Percentiles rank a stretch among this genome's conserved stretches.
These are phyloP conservation scores for Danionella cerebrum DNA, from an alignment of 2,113 vertebrate genomes.

Conservation along the genomic window DNA sequence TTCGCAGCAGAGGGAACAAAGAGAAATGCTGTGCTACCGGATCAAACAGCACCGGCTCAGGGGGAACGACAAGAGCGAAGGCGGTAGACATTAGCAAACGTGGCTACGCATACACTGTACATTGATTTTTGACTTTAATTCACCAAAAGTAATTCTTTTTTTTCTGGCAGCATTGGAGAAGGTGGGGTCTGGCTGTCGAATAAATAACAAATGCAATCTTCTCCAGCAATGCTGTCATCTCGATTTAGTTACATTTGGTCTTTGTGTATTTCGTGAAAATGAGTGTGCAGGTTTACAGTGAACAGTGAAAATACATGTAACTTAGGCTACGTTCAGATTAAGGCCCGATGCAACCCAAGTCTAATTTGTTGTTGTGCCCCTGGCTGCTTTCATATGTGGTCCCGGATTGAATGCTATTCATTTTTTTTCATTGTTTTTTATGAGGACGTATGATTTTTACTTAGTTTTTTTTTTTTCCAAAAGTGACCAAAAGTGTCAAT, in stretches of 20 bases:
- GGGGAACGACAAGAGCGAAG: constrained; percentile 6
- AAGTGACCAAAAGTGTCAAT: too few species aligned
- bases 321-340: too few species aligned
- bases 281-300: too few species aligned
- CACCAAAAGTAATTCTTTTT: constrained; percentile 43
- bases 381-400: too few species aligned
- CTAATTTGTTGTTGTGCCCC: too few species aligned
- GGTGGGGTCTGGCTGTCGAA: neutral
- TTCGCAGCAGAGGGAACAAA: constrained; percentile 15
- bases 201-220: neutral
- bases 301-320: too few species aligned
- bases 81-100: neutral
- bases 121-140: constrained; percentile 50
- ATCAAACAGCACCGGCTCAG: constrained; percentile 13
- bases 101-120: neutral
- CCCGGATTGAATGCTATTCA: too few species aligned
- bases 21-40: constrained; percentile 22
- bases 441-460: too few species aligned
- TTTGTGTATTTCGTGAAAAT: neutral
- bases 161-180: constrained; percentile 23
- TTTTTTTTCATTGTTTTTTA: too few species aligned
- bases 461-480: too few species aligned
- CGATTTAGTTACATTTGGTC: neutral
- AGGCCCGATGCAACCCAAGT: too few species aligned
- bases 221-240: neutral